Evolutionary conservation across 2,113 vertebrate species (phyloP).

Genomic region (Galeopterus variegatus): DNA sequence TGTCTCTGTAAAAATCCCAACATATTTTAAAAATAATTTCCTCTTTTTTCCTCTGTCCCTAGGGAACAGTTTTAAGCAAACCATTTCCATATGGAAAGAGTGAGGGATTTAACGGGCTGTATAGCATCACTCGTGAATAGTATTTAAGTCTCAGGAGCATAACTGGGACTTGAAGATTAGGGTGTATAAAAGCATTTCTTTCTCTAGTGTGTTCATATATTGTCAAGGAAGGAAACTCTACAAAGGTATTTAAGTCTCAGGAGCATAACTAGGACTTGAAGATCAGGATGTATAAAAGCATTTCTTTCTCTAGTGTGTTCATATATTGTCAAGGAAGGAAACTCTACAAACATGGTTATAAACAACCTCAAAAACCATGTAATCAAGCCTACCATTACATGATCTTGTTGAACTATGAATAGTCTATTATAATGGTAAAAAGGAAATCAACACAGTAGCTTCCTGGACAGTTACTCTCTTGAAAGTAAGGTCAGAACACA

Average conservation of each 20-base stretch:
- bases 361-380: not conserved
- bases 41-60: slow-evolving; percentile 82
- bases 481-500: not conserved
- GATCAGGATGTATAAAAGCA: slow-evolving; percentile 72
- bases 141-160: slow-evolving; percentile 77
- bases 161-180: slow-evolving; percentile 74
- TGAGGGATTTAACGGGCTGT: slow-evolving; percentile 83
- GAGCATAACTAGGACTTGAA: slow-evolving; percentile 67
- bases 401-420: not conserved
- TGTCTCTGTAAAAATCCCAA: slow-evolving; percentile 84
- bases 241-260: slow-evolving; percentile 79
- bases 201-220: slow-evolving; percentile 63
- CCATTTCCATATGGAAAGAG: slow-evolving; percentile 88
- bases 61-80: slow-evolving; percentile 87
- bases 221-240: slow-evolving; percentile 80
- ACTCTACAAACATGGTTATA: slow-evolving; percentile 42
- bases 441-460: not conserved
- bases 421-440: not conserved
- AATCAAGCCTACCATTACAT: slow-evolving; percentile 27
- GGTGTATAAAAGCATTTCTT: slow-evolving; percentile 63
- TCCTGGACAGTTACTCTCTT: not conserved
- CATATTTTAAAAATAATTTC: slow-evolving; percentile 87
- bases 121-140: slow-evolving; percentile 67
- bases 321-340: slow-evolving; percentile 74
- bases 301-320: slow-evolving; percentile 67